Percentiles rank a stretch among this genome's conserved stretches.
Conservation (phyloP, 2,888 invertebrate genomes). For the Ochropleura plecta region DNA sequence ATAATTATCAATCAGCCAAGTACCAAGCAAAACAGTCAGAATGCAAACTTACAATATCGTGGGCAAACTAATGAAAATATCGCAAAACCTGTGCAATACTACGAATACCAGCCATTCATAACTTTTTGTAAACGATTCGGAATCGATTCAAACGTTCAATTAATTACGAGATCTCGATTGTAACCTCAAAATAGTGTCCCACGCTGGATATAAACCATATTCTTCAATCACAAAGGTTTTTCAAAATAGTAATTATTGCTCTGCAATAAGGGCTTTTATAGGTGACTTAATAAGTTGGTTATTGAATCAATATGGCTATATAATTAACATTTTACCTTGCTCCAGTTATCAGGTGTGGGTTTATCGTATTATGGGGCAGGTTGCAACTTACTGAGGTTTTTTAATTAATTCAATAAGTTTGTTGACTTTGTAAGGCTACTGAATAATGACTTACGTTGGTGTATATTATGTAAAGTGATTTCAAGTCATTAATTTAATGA, state of each 20-base stretch:
- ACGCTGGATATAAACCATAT: slow-evolving; percentile 69
- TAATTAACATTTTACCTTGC: slow-evolving; percentile 86
- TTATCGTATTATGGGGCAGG: slow-evolving; percentile 56
- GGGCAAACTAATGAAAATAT: slow-evolving; percentile 49
- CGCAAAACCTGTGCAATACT: slow-evolving; percentile 61
- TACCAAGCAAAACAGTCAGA: slow-evolving; percentile 28
- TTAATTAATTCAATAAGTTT: slow-evolving; percentile 52
- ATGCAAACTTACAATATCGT: slow-evolving; percentile 38
- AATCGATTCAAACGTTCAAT: slow-evolving; percentile 76
- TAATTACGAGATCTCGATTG: slow-evolving; percentile 80
- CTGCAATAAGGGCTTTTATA: slow-evolving; percentile 60
- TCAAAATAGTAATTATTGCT: slow-evolving; percentile 67
- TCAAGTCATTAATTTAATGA: slow-evolving; percentile 28
- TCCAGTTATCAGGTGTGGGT: slow-evolving; percentile 79
- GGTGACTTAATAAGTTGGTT: slow-evolving; percentile 57
- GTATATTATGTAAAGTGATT: not conserved
- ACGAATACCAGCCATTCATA: slow-evolving; percentile 73
- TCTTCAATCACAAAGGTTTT: slow-evolving; percentile 3
- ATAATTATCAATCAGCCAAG: slow-evolving; percentile 28
- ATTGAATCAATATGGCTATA: slow-evolving; percentile 74
- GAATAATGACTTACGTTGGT: slow-evolving; percentile 27
- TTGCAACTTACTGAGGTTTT: slow-evolving; percentile 51
- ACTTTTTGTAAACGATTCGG: slow-evolving; percentile 75
- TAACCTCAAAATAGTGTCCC: slow-evolving; percentile 85
- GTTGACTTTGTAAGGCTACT: slow-evolving; percentile 30